These are phyloP conservation scores for Sminthurides aquaticus DNA, from an alignment of 2,888 invertebrate genomes.

Conservation along the genomic window DNA sequence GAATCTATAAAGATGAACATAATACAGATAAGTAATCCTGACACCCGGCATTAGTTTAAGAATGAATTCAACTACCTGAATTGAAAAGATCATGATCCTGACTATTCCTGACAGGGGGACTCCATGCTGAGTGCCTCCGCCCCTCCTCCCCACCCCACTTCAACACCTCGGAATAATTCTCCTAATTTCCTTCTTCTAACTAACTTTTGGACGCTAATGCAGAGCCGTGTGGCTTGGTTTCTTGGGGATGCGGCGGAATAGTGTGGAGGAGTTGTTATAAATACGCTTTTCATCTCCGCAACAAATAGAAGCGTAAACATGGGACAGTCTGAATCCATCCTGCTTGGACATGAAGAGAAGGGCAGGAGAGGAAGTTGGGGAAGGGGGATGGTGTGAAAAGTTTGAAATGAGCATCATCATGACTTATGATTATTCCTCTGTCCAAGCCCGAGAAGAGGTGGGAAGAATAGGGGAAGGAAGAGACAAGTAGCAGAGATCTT, in stretches of 20 bases:
- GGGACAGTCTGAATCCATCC: too few relatives aligned
- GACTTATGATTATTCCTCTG: constrained; percentile 25
- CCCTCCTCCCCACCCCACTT: constrained; percentile 31
- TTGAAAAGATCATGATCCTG: constrained; percentile 38
- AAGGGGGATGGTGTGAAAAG: constrained; percentile 2
- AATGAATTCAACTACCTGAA: constrained; percentile 34
- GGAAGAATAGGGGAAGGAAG: too few relatives aligned
- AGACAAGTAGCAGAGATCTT: neutral
- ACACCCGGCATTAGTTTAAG: constrained; percentile 29
- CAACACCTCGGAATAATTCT: constrained; percentile 37
- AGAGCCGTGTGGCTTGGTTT: too few relatives aligned
- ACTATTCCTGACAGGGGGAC: constrained; percentile 28
- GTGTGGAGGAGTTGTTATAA: too few relatives aligned
- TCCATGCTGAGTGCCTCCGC: constrained; percentile 30
- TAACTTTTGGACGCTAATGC: too few relatives aligned
- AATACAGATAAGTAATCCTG: constrained; percentile 28
- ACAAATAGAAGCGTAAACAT: too few relatives aligned
- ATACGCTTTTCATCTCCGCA: too few relatives aligned
- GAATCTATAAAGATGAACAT: constrained; percentile 15
- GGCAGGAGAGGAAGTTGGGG: too few relatives aligned
- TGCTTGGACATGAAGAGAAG: too few relatives aligned
- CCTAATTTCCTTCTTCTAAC: constrained; percentile 33
- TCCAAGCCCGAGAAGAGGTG: too few relatives aligned
- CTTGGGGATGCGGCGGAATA: too few relatives aligned
- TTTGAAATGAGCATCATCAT: constrained; percentile 20